Evolutionary conservation across 2,888 invertebrate genomes (phyloP), one percentile per base, ranked within the genome.

Genomic region (Papilio gigon): DNA sequence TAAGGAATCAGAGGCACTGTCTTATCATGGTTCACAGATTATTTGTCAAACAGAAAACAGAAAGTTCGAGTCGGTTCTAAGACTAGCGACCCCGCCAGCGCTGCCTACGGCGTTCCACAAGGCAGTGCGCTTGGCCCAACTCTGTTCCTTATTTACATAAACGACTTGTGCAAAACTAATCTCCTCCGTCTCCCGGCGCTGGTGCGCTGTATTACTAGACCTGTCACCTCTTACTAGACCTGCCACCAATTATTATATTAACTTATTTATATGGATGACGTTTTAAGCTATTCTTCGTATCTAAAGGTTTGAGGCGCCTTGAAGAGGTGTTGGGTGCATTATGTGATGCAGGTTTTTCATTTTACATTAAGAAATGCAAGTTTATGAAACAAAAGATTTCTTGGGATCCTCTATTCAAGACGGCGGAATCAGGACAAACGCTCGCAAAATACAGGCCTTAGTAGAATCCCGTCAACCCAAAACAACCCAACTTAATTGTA

Each of bases 261-360:
- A n/a, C n/a, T n/a, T n/a, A n/a, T n/a, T n/a, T 76, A 74, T 25
- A 74, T 75, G 70, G 76, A 75, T 50, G 74, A 76, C 11, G 73
- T 74, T 1, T 27, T 76, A 0, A 71, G 68, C 35, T 68, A 66
- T n/a, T 73, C 74, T 74, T 3, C 3, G 25, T n/a, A n/a, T n/a
- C n/a, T 4, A 65, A 71, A 2, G 74, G 73, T 11, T 56, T 74
- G 4, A 3, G 42, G 0, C 70, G 70, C 0, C 68, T 74, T 11
- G 72, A 74, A 33, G 22, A 58, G 0, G 62, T 68, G 0, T 30
- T 74, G 1, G 9, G n/a, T 3, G 70, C 70, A 1, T 40, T 76
- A 0, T 67, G 67, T 0, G 25, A n/a, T 25, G 67, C 72, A 17
- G 71, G 73, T 0, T 77, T 77, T 56, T 70, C 73, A 20, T 65